Conservation (phyloP, 2,888 invertebrate genomes). For the Amphipoea lucens region DNA sequence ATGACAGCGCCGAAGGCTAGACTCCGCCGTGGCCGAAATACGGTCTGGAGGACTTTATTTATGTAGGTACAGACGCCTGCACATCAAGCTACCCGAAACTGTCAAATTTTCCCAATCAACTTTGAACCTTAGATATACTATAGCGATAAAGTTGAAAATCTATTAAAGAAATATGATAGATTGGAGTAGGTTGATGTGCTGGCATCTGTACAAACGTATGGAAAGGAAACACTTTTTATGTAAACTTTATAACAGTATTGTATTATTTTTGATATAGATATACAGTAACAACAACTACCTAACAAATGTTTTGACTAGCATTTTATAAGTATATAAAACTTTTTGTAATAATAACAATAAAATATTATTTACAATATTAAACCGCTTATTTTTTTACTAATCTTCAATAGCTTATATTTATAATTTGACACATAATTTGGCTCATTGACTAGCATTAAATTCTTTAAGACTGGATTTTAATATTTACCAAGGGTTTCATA, state of each 20-base stretch:
- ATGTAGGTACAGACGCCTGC: neutral
- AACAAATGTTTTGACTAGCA: constrained; percentile 37
- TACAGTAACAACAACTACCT: constrained; percentile 33
- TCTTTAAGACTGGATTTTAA: neutral
- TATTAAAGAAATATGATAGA: no score
- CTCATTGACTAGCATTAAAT: neutral
- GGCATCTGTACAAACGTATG: no score
- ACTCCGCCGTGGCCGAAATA: no score
- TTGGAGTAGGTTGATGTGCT: no score
- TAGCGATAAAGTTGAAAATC: no score
- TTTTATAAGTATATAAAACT: neutral
- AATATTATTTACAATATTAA: constrained; percentile 33
- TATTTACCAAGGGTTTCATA: neutral
- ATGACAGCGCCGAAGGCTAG: neutral
- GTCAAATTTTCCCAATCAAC: no score
- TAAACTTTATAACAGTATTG: constrained; percentile 35
- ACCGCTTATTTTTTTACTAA: neutral
- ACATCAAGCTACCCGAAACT: no score
- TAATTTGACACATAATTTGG: constrained; percentile 47
- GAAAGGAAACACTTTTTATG: constrained; percentile 6
- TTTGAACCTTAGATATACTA: no score
- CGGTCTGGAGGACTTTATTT: no score
- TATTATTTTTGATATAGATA: constrained; percentile 26
- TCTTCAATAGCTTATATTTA: constrained; percentile 13
- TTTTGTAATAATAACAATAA: constrained; percentile 13